Evolutionary conservation across 2,888 invertebrate species (phyloP).

Genomic region (Tipula confusa): DNA sequence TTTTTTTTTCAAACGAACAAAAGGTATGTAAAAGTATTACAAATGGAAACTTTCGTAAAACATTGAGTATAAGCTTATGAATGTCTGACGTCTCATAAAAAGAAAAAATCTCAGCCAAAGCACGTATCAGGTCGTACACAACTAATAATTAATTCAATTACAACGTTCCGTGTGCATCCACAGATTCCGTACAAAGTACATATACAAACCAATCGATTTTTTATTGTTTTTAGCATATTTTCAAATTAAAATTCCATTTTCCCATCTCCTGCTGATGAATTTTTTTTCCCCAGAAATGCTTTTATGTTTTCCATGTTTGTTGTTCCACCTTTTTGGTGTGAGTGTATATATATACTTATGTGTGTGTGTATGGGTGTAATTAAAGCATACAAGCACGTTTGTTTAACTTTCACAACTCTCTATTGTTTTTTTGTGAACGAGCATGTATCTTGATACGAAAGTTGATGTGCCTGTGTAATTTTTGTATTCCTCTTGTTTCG

Average conservation of each 20-base stretch:
- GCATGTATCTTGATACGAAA: not conserved
- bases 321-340: not conserved
- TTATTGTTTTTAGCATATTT: not conserved
- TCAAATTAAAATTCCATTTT: not conserved
- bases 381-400: slow-evolving; percentile 1
- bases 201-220: not conserved
- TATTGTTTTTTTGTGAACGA: not conserved
- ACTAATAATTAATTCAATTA: slow-evolving; percentile 13
- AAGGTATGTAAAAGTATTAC: not conserved
- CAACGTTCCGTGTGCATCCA: not conserved
- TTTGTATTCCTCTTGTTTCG: not conserved
- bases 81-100: not conserved
- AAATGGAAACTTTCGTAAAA: not conserved
- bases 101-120: not conserved
- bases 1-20: no score
- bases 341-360: not conserved
- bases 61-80: not conserved
- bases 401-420: not conserved
- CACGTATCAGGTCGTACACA: not conserved
- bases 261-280: not conserved
- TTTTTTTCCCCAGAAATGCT: not conserved
- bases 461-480: not conserved
- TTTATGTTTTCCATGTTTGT: not conserved
- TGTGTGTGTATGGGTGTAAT: not conserved
- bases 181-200: not conserved